Evolutionary conservation across 1,140 invertebrate genomes (phyloP).

Genomic region (Pseudachorutes palmiensis): DNA sequence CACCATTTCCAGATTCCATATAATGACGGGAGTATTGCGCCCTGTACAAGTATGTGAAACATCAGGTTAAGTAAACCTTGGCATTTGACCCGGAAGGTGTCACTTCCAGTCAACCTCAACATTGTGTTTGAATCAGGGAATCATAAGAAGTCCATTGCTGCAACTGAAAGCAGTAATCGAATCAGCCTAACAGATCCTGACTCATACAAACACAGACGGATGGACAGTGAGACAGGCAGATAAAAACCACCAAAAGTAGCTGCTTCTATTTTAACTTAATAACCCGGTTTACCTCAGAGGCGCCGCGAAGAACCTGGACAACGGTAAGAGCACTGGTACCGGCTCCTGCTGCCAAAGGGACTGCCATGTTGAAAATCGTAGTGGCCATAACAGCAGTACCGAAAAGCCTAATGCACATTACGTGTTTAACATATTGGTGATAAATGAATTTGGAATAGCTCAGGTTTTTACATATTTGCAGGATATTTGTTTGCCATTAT

Average conservation of each 20-base stretch:
- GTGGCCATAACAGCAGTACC: conserved; percentile 90
- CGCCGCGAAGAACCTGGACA: conserved; percentile 85
- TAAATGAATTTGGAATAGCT: background rate
- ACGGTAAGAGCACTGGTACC: conserved; percentile 71
- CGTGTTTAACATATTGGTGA: background rate
- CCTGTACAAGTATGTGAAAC: no score
- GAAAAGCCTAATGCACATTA: conserved; percentile 60
- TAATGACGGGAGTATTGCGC: conserved; percentile 97
- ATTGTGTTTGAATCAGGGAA: no score
- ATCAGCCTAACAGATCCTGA: no score
- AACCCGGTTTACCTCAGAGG: conserved; percentile 88
- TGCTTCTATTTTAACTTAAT: no score
- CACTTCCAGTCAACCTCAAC: no score
- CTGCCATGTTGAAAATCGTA: conserved; percentile 83
- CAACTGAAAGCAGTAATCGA: no score
- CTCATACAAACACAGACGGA: no score
- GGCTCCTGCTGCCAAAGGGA: conserved; percentile 79
- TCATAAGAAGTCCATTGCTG: no score
- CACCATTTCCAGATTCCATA: conserved; percentile 99
- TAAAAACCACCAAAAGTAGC: background rate
- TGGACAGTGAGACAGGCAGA: no score
- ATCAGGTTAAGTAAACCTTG: no score
- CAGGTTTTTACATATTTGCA: conserved; percentile 67
- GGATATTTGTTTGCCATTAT: conserved; percentile 94
- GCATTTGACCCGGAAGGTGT: no score